Conservation (phyloP, 2,888 invertebrate species). For the Dasypogon diadema region DNA sequence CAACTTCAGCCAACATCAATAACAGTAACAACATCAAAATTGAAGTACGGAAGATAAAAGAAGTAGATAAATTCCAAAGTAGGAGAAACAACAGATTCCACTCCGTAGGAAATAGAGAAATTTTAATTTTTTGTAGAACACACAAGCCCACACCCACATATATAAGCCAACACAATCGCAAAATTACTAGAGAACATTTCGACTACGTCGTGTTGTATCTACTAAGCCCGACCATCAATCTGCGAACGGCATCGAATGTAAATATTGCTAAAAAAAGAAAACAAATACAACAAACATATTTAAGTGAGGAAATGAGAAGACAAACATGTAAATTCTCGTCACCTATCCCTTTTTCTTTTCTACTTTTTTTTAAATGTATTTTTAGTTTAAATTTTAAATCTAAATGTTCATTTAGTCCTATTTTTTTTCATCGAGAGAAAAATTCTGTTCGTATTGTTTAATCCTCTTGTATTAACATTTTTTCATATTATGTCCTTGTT, state of each 20-base stretch:
- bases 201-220: constrained; percentile 18
- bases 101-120: not conserved
- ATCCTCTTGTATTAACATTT: constrained; percentile 36
- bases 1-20: too few species aligned
- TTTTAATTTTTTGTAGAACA: not conserved
- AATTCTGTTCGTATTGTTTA: constrained; percentile 26
- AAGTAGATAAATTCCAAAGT: constrained; percentile 53
- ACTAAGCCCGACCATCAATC: not conserved
- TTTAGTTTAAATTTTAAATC: constrained; percentile 23
- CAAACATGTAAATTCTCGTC: constrained; percentile 1
- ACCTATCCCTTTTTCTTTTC: not conserved
- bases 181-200: constrained; percentile 2
- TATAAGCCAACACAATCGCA: too few species aligned
- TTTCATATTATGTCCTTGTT: constrained; percentile 41
- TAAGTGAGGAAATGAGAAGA: constrained; percentile 1
- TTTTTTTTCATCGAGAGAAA: constrained; percentile 30
- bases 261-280: constrained; percentile 6
- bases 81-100: constrained; percentile 12
- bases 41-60: not conserved
- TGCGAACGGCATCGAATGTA: constrained; percentile 29
- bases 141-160: not conserved
- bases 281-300: constrained; percentile 1
- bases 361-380: constrained; percentile 1
- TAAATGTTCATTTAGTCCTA: not conserved
- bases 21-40: too few species aligned